Base-by-base conservation (phyloP, 2,797 vertebrate species). In the Brotogeris chrysoptera region DNA sequence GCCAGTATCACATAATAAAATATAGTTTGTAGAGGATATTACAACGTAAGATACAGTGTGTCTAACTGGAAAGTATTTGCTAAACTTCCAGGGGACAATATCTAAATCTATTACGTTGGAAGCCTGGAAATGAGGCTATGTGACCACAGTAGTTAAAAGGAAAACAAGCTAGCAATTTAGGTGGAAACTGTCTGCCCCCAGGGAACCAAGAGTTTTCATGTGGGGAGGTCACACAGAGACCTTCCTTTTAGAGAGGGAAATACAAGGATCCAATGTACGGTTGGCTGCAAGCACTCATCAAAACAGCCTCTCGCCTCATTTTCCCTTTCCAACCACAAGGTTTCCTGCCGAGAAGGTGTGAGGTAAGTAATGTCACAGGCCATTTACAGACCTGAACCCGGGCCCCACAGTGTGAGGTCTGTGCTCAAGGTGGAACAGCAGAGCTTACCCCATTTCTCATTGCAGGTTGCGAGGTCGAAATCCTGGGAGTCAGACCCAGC, bases 391-490 rank as follows among this genome's bases (percentile, higher is more conserved):
- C 38, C 39, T 77, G 55, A 64, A 36, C 38, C 65, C 28, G 30
- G 13, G 69, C 49, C 38, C 20, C 52, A 32, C 0, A 1, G 34
- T 65, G 59, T 68, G 74, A 34, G 46, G 47, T 74, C 76, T 52
- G 43, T 47, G 78, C 55, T 49, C 21, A 57, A 52, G 65, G 44
- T 6, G 41, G 69, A 64, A 81, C 14, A 44, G 36, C 47, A 74
- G 52, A 79, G 8, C 61, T 92, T 38, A 88, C 70, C 13, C 17
- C 13, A 4, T 46, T 32, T 89, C 84, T 91, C 3, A 1, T 72
- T 1, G 0, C 85, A 99, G 99, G 99, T 80, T 99, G 99, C 3
- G 99, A 99, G 92, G 99, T 99, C 9, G 98, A 99, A 97, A 99
- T 99, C 97, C 98, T 99, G 81, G 98, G 98, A 44, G 97, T 99